These are phyloP conservation scores for Lasioglossum morio DNA, from an alignment of 2,888 invertebrate species.

Conservation along the genomic window DNA sequence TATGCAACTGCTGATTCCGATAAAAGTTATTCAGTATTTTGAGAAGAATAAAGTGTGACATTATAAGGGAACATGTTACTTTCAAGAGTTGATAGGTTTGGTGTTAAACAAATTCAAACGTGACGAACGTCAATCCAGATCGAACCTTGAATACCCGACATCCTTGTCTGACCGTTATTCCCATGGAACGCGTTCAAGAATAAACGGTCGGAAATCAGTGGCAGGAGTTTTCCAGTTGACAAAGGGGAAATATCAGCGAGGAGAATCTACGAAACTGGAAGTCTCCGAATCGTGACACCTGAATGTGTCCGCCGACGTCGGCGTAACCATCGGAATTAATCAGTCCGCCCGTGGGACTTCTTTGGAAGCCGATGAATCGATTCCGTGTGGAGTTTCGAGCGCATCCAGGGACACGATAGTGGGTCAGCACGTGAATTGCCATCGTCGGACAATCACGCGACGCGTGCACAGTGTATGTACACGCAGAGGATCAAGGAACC, in stretches of 20 bases:
- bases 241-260: slow-evolving; percentile 10
- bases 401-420: slow-evolving; percentile 41
- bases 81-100: too few species aligned
- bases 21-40: too few species aligned
- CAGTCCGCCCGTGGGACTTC: background rate
- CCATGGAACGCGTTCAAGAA: background rate
- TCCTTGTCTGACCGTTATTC: background rate
- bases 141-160: background rate
- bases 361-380: slow-evolving; percentile 47
- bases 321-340: slow-evolving; percentile 38
- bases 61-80: too few species aligned
- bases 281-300: slow-evolving; percentile 53
- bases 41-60: too few species aligned
- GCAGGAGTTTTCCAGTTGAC: background rate
- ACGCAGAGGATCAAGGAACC: background rate
- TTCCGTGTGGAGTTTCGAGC: slow-evolving; percentile 36
- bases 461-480: background rate
- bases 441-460: slow-evolving; percentile 11
- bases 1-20: too few species aligned
- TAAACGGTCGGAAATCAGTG: slow-evolving; percentile 11
- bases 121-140: background rate
- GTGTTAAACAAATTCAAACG: background rate
- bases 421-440: slow-evolving; percentile 46
- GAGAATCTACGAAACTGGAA: slow-evolving; percentile 37
- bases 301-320: slow-evolving; percentile 31